Evolutionary conservation across 2,113 vertebrate genomes (phyloP).

Genomic region (Nibea albiflora): DNA sequence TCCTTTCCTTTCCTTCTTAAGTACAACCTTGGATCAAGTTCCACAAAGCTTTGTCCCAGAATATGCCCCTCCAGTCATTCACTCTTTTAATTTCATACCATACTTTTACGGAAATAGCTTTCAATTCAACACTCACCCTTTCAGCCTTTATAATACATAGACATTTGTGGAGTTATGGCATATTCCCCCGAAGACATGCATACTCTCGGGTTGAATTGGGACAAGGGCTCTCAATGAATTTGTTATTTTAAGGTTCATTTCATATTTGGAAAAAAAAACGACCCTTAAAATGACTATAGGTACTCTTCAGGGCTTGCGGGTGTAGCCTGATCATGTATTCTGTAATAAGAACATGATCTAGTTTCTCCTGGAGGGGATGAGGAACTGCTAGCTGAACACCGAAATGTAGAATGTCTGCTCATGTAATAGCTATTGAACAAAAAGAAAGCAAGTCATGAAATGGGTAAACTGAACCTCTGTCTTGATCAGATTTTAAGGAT

Average conservation of each 20-base stretch:
- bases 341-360: conserved; percentile 59
- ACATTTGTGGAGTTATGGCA: conserved; percentile 54
- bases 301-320: conserved; percentile 38
- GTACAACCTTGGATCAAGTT: conserved; percentile 56
- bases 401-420: conserved; percentile 19
- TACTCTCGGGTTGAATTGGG: conserved; percentile 45
- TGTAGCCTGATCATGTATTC: conserved; percentile 33
- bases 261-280: conserved; percentile 43
- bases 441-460: conserved; percentile 42
- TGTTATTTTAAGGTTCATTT: conserved; percentile 71
- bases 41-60: conserved; percentile 37
- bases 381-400: conserved; percentile 28
- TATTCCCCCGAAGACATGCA: conserved; percentile 57
- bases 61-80: conserved; percentile 58
- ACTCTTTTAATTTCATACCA: conserved; percentile 62
- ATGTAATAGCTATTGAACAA: conserved; percentile 10
- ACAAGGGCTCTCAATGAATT: conserved; percentile 45
- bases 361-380: conserved; percentile 34
- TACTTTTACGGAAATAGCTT: conserved; percentile 66
- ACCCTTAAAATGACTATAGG: conserved; percentile 43
- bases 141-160: conserved; percentile 62
- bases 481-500: conserved; percentile 21
- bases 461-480: conserved; percentile 1
- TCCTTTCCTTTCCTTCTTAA: conserved; percentile 5
- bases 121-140: conserved; percentile 57